phyloP scores from a whole-genome alignment of 1,140 invertebrate genomes.

The Drosophila obscura region DNA sequence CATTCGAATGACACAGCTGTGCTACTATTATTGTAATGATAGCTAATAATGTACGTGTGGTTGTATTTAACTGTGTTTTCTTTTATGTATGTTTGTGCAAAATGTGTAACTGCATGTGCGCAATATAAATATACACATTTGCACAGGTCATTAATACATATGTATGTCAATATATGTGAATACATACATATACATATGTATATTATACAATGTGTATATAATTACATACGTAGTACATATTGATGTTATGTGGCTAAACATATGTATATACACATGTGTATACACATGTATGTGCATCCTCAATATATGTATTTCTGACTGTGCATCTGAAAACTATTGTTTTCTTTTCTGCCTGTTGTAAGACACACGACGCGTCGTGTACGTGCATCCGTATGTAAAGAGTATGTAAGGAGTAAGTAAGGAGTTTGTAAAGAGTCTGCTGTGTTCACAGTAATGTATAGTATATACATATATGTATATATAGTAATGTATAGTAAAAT shows the following conservation, averaged over 20 bases:
- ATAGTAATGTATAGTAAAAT: too few species aligned
- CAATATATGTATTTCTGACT: too few species aligned
- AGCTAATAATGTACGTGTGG: constrained; percentile 21
- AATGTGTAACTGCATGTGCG: constrained; percentile 40
- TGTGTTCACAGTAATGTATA: too few species aligned
- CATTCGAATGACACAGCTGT: constrained; percentile 42
- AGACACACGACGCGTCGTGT: too few species aligned
- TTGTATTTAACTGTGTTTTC: constrained; percentile 27
- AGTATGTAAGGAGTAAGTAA: too few species aligned
- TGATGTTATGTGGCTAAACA: background rate
- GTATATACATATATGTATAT: too few species aligned
- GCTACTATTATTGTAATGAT: constrained; percentile 24
- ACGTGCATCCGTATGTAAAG: background rate
- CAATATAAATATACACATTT: constrained; percentile 21
- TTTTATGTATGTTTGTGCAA: constrained; percentile 11
- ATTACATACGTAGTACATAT: too few species aligned
- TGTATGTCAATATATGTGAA: constrained; percentile 13
- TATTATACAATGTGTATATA: constrained; percentile 14
- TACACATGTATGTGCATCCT: too few species aligned
- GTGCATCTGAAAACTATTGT: too few species aligned
- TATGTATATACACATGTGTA: constrained; percentile 12
- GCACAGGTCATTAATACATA: constrained; percentile 10
- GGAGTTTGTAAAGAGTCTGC: too few species aligned
- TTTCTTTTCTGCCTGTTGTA: too few species aligned
- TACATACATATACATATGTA: constrained; percentile 19